These are phyloP conservation scores for Macquaria ambigua DNA, from an alignment of 2,113 vertebrate genomes.

Conservation along the genomic window DNA sequence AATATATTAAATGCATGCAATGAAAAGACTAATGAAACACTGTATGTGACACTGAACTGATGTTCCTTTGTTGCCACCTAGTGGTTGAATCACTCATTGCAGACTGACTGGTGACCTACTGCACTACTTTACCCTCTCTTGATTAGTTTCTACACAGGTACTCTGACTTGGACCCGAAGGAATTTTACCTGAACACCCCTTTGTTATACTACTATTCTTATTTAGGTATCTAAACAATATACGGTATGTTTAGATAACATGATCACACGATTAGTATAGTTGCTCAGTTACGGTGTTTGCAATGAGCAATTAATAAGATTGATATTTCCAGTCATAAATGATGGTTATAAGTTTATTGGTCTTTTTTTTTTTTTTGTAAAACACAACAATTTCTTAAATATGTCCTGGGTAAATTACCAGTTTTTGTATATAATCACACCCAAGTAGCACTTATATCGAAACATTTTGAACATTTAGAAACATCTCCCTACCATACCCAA, in stretches of 20 bases:
- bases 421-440: background rate
- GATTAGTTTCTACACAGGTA: no score
- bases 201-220: background rate
- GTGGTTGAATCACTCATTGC: constrained; percentile 20
- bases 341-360: background rate
- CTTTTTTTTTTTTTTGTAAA: background rate
- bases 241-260: background rate
- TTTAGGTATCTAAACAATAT: background rate
- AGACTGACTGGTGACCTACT: background rate
- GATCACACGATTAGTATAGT: background rate
- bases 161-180: background rate
- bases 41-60: background rate
- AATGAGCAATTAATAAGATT: background rate
- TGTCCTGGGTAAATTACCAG: background rate
- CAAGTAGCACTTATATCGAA: background rate
- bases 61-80: constrained; percentile 43
- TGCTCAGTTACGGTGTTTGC: background rate
- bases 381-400: background rate
- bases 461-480: background rate
- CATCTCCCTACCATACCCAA: background rate
- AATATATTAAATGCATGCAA: background rate
- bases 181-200: background rate
- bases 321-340: background rate
- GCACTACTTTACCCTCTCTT: background rate
- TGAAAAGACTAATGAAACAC: background rate